Percentiles rank a stretch among this genome's conserved stretches.
phyloP scores from a whole-genome alignment of 2,113 vertebrate genomes.

The Rhodinocichla rosea region DNA sequence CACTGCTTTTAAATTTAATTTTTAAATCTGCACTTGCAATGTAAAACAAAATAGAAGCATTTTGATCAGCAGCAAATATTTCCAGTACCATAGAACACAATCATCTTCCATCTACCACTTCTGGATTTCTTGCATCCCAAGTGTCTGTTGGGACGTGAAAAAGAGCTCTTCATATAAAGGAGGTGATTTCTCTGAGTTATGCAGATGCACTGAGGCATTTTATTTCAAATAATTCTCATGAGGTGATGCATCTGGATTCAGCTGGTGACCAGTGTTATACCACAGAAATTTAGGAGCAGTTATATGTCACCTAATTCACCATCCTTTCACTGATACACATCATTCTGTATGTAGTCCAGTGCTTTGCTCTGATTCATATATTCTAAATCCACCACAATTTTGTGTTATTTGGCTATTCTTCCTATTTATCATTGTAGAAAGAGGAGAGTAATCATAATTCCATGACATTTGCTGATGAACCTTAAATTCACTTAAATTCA shows the following conservation, averaged over 20 bases:
- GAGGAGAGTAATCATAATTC: background rate
- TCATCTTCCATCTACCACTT: background rate
- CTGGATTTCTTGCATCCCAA: background rate
- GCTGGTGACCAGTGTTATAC: background rate
- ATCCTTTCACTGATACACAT: background rate
- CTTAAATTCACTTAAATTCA: background rate
- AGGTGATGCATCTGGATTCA: background rate
- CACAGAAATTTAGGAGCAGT: background rate
- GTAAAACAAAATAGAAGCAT: background rate
- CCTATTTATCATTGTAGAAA: background rate
- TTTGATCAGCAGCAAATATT: background rate
- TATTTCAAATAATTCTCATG: background rate
- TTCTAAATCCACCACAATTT: background rate
- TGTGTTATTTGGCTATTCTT: background rate
- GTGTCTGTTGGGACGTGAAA: background rate
- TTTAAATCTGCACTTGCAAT: background rate
- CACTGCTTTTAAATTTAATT: background rate
- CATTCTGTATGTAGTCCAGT: background rate
- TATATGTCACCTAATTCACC: background rate
- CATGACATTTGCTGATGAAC: background rate
- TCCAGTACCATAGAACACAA: background rate
- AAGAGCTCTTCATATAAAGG: background rate
- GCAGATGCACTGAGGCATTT: background rate
- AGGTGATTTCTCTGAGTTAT: background rate
- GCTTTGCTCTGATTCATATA: background rate